These are phyloP conservation scores for Apamea crenata DNA, from an alignment of 2,888 invertebrate genomes.

Conservation along the genomic window DNA sequence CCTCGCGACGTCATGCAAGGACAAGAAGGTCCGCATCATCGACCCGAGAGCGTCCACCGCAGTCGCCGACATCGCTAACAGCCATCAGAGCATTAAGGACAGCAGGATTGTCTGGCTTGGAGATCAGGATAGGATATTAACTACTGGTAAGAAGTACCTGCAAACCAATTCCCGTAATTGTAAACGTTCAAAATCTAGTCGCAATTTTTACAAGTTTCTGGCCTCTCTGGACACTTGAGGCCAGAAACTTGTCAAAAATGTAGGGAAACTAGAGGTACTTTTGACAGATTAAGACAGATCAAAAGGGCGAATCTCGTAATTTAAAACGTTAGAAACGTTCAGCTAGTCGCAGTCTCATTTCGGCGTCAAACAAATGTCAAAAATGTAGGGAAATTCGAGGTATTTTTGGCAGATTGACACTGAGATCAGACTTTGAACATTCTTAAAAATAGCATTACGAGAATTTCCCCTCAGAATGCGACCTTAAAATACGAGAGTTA, in stretches of 20 bases:
- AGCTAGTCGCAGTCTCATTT: not conserved
- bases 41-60: slow-evolving; percentile 93
- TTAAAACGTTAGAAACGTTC: too few relatives aligned
- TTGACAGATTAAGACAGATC: not conserved
- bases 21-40: slow-evolving; percentile 96
- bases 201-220: too few relatives aligned
- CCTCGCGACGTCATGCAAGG: slow-evolving; percentile 97
- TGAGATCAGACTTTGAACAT: too few relatives aligned
- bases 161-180: not conserved
- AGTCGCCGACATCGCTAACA: slow-evolving; percentile 92
- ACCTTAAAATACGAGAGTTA: too few relatives aligned
- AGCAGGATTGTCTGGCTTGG: slow-evolving; percentile 98
- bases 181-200: not conserved
- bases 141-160: slow-evolving; percentile 92
- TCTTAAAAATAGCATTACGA: too few relatives aligned
- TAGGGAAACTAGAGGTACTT: not conserved
- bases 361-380: not conserved
- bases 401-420: not conserved
- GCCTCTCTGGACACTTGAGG: not conserved
- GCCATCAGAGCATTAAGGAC: slow-evolving; percentile 97
- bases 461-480: not conserved
- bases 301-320: too few relatives aligned
- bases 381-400: not conserved
- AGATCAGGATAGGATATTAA: slow-evolving; percentile 94
- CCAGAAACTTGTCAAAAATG: not conserved